phyloP scores from a whole-genome alignment of 2,888 invertebrate species.

The Crepidodera aurea region DNA sequence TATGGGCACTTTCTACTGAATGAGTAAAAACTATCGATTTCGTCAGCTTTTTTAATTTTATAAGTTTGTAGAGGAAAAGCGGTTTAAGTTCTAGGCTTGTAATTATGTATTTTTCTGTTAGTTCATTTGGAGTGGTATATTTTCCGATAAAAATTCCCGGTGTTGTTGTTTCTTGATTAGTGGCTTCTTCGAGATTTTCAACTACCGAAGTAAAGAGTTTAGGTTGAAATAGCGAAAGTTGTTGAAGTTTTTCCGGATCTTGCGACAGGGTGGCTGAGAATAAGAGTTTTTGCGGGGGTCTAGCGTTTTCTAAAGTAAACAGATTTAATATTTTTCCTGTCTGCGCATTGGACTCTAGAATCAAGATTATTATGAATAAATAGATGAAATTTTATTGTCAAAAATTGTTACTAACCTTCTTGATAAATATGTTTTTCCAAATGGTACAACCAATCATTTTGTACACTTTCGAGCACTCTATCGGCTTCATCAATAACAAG shows the following conservation, averaged over 20 bases:
- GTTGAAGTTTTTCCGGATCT: constrained; percentile 94
- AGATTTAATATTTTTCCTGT: constrained; percentile 51
- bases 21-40: constrained; percentile 91
- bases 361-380: too few species aligned
- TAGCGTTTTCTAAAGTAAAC: constrained; percentile 51
- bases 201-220: constrained; percentile 84
- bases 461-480: constrained; percentile 88
- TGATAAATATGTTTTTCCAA: constrained; percentile 73
- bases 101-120: constrained; percentile 74
- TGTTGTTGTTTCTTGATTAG: constrained; percentile 48
- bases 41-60: constrained; percentile 71
- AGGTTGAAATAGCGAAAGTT: constrained; percentile 89
- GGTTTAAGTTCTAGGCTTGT: constrained; percentile 79
- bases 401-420: constrained; percentile 41
- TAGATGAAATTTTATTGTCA: constrained; percentile 1
- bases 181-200: constrained; percentile 47
- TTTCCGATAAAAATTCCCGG: constrained; percentile 72
- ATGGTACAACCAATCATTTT: constrained; percentile 90
- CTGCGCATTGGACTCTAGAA: constrained; percentile 41
- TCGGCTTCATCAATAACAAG: constrained; percentile 98
- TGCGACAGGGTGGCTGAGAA: constrained; percentile 98
- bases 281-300: constrained; percentile 80
- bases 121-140: constrained; percentile 82
- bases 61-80: constrained; percentile 77
- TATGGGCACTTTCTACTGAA: constrained; percentile 80